These are phyloP conservation scores for Hiodon tergisus DNA, from an alignment of 2,113 vertebrate genomes.

Conservation along the genomic window DNA sequence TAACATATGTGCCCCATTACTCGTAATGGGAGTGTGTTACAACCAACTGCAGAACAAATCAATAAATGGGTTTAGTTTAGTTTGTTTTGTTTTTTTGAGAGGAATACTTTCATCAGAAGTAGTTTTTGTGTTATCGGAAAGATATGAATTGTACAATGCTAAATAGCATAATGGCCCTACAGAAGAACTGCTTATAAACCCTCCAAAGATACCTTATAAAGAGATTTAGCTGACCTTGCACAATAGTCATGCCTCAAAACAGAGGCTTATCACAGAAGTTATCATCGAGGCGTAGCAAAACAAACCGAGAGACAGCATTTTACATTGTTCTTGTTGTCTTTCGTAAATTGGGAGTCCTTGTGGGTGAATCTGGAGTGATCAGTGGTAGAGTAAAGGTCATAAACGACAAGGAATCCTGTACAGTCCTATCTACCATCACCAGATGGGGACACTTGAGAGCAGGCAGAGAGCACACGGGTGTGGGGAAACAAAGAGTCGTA, in stretches of 20 bases:
- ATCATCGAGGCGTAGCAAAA: neutral
- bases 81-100: neutral
- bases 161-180: neutral
- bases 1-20: neutral
- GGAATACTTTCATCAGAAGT: neutral
- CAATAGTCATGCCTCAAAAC: slow-evolving; percentile 1
- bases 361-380: no score
- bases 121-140: neutral
- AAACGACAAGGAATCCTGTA: no score
- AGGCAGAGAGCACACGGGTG: no score
- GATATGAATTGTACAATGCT: neutral
- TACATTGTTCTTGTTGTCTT: no score
- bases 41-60: neutral
- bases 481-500: no score
- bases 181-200: neutral
- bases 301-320: neutral
- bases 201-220: neutral
- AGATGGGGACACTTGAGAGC: no score
- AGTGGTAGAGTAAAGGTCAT: no score
- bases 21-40: neutral
- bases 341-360: no score
- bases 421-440: no score
- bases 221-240: neutral
- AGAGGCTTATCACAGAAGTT: neutral
- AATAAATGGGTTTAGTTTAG: neutral